Evolutionary conservation across 2,113 vertebrate genomes (phyloP).

Genomic region (Collichthys lucidus): DNA sequence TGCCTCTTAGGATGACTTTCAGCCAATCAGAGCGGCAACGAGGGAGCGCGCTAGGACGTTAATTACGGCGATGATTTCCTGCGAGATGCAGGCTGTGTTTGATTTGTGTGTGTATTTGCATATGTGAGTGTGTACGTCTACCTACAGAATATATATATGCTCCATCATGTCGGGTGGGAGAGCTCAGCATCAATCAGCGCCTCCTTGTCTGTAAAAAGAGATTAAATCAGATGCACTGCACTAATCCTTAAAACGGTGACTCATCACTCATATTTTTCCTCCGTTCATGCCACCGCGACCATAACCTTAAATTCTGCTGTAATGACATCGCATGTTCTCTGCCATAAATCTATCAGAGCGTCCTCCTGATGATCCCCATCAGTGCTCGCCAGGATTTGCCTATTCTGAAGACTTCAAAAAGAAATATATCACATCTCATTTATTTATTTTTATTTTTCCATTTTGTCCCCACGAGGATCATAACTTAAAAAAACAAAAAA

Average conservation of each 20-base stretch:
- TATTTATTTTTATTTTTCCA: conserved; percentile 22
- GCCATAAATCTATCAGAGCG: not conserved
- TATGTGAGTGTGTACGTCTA: conserved; percentile 21
- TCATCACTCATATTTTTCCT: conserved; percentile 37
- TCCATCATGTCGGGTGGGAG: conserved; percentile 37
- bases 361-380: conserved; percentile 15
- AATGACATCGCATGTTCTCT: conserved; percentile 11
- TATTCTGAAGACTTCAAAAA: conserved; percentile 46
- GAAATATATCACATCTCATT: conserved; percentile 31
- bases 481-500: conserved; percentile 37
- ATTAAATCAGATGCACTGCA: conserved; percentile 57
- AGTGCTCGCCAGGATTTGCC: conserved; percentile 7
- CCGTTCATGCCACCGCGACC: conserved; percentile 30
- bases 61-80: conserved; percentile 80
- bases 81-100: conserved; percentile 64
- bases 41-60: conserved; percentile 66
- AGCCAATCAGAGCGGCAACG: conserved; percentile 70
- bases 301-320: not conserved
- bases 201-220: conserved; percentile 55
- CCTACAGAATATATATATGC: conserved; percentile 51
- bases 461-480: conserved; percentile 43
- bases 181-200: conserved; percentile 54
- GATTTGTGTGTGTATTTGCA: conserved; percentile 48
- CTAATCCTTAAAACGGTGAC: conserved; percentile 46
- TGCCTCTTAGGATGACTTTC: conserved; percentile 65